These are phyloP conservation scores for Cladopsammia gracilis DNA, from an alignment of 64 coral and sea anemone species.

Conservation along the genomic window DNA sequence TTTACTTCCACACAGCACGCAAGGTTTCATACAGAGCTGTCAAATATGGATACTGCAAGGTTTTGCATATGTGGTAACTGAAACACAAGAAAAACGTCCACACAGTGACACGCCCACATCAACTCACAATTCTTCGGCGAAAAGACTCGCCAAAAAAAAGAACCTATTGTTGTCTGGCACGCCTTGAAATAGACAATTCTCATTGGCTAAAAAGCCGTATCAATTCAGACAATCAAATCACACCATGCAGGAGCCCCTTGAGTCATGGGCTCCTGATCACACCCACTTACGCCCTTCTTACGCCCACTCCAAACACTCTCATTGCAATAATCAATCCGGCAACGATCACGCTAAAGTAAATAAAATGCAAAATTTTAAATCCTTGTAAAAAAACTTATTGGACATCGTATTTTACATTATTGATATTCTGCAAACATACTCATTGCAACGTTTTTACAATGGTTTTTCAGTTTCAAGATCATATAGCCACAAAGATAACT, in stretches of 20 bases:
- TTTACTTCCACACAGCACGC: slow-evolving; percentile 44
- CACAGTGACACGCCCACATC: too few species aligned
- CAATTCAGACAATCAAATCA: slow-evolving; percentile 1
- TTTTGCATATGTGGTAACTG: not conserved
- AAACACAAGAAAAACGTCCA: not conserved
- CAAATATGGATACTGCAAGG: slow-evolving; percentile 25
- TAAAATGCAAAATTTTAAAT: not conserved
- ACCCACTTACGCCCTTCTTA: too few species aligned
- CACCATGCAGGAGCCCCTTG: too few species aligned
- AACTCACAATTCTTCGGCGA: too few species aligned
- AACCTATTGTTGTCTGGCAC: slow-evolving; percentile 6
- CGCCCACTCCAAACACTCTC: not conserved
- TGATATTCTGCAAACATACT: not conserved
- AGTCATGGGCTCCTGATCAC: too few species aligned
- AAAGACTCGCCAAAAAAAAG: not conserved
- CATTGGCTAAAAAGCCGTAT: not conserved
- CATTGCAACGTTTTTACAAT: not conserved
- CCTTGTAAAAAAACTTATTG: too few species aligned
- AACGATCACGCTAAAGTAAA: not conserved
- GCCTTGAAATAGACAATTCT: not conserved
- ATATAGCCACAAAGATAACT: not conserved
- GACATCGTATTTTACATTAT: too few species aligned
- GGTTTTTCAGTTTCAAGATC: not conserved
- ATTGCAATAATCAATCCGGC: not conserved
- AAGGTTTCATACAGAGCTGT: slow-evolving; percentile 22